These are phyloP conservation scores for Macaria liturata DNA, from an alignment of 2,888 invertebrate genomes.

Conservation along the genomic window DNA sequence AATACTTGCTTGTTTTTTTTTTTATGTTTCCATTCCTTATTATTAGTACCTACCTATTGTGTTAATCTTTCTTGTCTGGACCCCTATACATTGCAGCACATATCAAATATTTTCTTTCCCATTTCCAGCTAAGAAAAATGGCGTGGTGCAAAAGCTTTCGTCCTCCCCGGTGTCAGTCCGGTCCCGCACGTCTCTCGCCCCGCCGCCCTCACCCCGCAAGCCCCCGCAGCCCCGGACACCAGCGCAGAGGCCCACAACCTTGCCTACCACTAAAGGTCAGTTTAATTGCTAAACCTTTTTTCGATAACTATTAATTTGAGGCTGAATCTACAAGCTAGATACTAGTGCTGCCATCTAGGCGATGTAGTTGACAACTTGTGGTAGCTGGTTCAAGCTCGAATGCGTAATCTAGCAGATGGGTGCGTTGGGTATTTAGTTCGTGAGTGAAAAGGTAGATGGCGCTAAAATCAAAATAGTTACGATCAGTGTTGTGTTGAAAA, in stretches of 20 bases:
- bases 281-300: slow-evolving; percentile 3
- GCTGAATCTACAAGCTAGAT: too few relatives aligned
- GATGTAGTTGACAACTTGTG: background rate
- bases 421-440: slow-evolving; percentile 4
- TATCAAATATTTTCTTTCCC: slow-evolving; percentile 4
- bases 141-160: slow-evolving; percentile 73
- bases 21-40: too few relatives aligned
- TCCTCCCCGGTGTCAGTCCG: slow-evolving; percentile 74
- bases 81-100: too few relatives aligned
- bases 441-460: slow-evolving; percentile 7
- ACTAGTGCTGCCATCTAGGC: slow-evolving; percentile 34
- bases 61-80: too few relatives aligned
- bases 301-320: too few relatives aligned
- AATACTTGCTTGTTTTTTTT: too few relatives aligned
- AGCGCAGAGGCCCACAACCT: slow-evolving; percentile 70
- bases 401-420: too few relatives aligned
- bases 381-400: too few relatives aligned
- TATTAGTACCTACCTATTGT: too few relatives aligned
- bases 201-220: slow-evolving; percentile 72
- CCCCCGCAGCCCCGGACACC: slow-evolving; percentile 64
- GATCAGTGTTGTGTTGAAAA: too few relatives aligned
- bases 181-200: slow-evolving; percentile 65
- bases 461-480: background rate
- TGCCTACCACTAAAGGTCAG: slow-evolving; percentile 72
- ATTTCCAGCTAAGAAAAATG: slow-evolving; percentile 77